Evolutionary conservation across 2,797 vertebrate genomes (phyloP).

Genomic region (Perodicticus potto): DNA sequence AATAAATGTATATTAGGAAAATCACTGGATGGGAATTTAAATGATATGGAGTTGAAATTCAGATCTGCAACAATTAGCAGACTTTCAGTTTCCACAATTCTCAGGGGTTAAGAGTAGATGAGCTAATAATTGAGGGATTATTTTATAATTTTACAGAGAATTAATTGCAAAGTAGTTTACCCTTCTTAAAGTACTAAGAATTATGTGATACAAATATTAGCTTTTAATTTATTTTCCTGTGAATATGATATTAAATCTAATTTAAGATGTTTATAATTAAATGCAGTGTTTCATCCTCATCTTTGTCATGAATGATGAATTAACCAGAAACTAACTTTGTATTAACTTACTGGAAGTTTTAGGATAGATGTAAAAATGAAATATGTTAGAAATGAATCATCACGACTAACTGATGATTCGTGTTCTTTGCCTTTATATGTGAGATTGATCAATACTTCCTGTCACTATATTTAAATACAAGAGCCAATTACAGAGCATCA

Average conservation of each 20-base stretch:
- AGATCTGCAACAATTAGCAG: conserved; percentile 43
- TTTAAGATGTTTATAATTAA: conserved; percentile 59
- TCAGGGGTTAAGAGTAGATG: conserved; percentile 35
- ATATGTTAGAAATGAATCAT: neutral
- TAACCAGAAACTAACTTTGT: conserved; percentile 32
- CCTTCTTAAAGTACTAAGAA: conserved; percentile 59
- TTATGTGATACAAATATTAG: conserved; percentile 76
- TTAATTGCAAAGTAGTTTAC: conserved; percentile 73
- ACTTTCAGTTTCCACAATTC: conserved; percentile 56
- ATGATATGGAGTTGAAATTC: conserved; percentile 40
- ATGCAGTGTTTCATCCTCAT: neutral
- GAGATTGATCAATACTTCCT: neutral
- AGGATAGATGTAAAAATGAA: neutral
- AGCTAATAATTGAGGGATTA: conserved; percentile 71
- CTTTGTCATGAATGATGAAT: neutral
- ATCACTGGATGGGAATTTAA: conserved; percentile 51
- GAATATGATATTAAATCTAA: conserved; percentile 54
- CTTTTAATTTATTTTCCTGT: conserved; percentile 68
- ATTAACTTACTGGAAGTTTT: conserved; percentile 49
- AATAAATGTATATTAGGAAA: neutral
- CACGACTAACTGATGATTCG: neutral
- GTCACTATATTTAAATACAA: neutral
- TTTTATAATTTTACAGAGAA: conserved; percentile 73
- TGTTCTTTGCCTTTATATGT: neutral
- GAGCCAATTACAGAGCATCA: neutral